phyloP scores from a whole-genome alignment of 2,888 invertebrate genomes.

The Cataglyphis albicans region DNA sequence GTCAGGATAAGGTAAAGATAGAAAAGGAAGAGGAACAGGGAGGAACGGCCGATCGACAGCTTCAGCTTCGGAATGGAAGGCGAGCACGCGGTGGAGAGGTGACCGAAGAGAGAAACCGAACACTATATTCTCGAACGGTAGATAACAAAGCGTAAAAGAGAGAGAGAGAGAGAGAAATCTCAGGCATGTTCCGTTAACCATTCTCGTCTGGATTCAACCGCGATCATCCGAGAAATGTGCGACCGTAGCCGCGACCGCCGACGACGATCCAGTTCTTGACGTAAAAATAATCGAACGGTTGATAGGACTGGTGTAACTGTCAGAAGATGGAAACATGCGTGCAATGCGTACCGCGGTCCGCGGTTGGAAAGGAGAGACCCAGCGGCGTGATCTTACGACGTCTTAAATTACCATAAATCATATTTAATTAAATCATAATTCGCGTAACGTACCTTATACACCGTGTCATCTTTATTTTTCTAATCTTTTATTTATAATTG shows the following conservation, averaged over 20 bases:
- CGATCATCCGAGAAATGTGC: constrained; percentile 76
- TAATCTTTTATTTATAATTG: background rate
- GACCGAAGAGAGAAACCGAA: constrained; percentile 76
- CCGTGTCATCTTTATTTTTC: background rate
- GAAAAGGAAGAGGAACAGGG: constrained; percentile 23
- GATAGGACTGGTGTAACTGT: constrained; percentile 39
- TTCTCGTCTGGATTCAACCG: constrained; percentile 56
- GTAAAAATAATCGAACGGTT: constrained; percentile 48
- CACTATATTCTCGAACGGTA: constrained; percentile 74
- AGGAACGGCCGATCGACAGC: constrained; percentile 39
- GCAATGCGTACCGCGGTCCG: background rate
- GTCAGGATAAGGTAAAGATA: constrained; percentile 55
- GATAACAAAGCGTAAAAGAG: constrained; percentile 63
- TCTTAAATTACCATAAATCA: constrained; percentile 22
- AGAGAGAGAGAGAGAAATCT: constrained; percentile 58
- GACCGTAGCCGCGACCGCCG: constrained; percentile 66
- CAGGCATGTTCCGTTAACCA: constrained; percentile 79
- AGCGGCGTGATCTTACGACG: background rate
- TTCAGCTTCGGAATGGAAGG: constrained; percentile 53
- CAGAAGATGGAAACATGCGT: background rate
- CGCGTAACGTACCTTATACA: no score
- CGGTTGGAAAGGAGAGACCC: background rate
- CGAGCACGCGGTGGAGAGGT: constrained; percentile 2
- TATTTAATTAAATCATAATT: background rate
- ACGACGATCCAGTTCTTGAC: constrained; percentile 62